Evolutionary conservation across 2,888 invertebrate genomes (phyloP).

Genomic region (Pasiphila rectangulata): DNA sequence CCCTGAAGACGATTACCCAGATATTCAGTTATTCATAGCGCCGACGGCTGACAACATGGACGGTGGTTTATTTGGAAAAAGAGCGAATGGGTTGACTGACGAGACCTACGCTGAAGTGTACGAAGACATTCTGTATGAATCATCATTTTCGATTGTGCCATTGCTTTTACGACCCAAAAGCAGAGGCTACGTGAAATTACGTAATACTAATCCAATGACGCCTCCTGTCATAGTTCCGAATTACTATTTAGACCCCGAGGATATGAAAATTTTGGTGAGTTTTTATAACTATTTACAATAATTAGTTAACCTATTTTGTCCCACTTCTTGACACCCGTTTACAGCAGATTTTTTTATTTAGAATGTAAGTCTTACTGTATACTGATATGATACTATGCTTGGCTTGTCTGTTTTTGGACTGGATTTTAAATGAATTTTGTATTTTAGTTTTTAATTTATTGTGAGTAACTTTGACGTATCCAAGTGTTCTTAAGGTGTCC

Average conservation of each 20-base stretch:
- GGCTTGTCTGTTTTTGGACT: too few relatives aligned
- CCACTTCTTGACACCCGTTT: too few relatives aligned
- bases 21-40: constrained; percentile 88
- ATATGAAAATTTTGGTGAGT: constrained; percentile 86
- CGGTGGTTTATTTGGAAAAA: constrained; percentile 87
- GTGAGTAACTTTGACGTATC: too few relatives aligned
- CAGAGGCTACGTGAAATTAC: constrained; percentile 84
- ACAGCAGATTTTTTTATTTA: background rate
- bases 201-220: constrained; percentile 84
- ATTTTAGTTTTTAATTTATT: background rate
- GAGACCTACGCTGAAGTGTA: constrained; percentile 85
- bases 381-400: too few relatives aligned
- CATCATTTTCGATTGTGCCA: constrained; percentile 85
- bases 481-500: too few relatives aligned
- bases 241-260: constrained; percentile 87
- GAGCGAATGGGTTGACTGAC: constrained; percentile 84
- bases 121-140: constrained; percentile 85
- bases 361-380: too few relatives aligned
- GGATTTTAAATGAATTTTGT: too few relatives aligned
- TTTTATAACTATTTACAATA: background rate
- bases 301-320: too few relatives aligned
- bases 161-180: constrained; percentile 87
- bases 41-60: constrained; percentile 89
- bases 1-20: constrained; percentile 85
- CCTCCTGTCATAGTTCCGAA: constrained; percentile 94